phyloP scores from a whole-genome alignment of 2,113 vertebrate species.

The Archilochus colubris region DNA sequence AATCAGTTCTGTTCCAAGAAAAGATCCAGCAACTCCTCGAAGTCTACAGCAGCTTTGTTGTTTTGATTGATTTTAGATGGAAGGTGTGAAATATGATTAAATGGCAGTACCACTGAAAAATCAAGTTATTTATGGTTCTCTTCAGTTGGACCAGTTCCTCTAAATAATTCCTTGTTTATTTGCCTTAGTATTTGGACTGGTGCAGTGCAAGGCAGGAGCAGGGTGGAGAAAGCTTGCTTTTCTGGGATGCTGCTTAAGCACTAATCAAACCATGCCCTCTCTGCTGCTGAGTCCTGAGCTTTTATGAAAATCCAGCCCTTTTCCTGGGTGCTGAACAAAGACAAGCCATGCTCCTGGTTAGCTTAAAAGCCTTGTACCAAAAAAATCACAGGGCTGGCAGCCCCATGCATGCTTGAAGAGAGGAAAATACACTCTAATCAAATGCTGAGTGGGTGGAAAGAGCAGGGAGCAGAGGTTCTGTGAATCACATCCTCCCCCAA shows the following conservation, averaged over 20 bases:
- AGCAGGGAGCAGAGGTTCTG: neutral
- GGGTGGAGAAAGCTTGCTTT: neutral
- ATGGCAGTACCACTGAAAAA: neutral
- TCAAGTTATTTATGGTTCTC: neutral
- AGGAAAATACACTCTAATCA: neutral
- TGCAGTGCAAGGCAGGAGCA: neutral
- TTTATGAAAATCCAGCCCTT: neutral
- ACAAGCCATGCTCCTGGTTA: neutral
- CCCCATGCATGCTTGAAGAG: neutral
- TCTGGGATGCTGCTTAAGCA: neutral
- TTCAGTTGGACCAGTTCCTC: neutral
- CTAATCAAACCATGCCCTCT: neutral
- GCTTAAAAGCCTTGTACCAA: neutral
- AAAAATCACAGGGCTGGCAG: slow-evolving; percentile 5
- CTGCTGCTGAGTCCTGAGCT: neutral
- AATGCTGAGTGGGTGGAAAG: slow-evolving; percentile 34
- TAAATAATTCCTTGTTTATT: neutral
- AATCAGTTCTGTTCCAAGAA: neutral
- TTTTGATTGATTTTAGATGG: neutral
- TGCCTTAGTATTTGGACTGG: neutral
- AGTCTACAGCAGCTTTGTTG: neutral
- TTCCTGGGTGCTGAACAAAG: neutral
- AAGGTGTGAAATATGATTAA: neutral
- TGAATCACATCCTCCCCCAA: slow-evolving; percentile 34
- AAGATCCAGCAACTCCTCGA: neutral